These are phyloP conservation scores for Osmoderma eremita DNA, from an alignment of 2,888 invertebrate species.

Conservation along the genomic window DNA sequence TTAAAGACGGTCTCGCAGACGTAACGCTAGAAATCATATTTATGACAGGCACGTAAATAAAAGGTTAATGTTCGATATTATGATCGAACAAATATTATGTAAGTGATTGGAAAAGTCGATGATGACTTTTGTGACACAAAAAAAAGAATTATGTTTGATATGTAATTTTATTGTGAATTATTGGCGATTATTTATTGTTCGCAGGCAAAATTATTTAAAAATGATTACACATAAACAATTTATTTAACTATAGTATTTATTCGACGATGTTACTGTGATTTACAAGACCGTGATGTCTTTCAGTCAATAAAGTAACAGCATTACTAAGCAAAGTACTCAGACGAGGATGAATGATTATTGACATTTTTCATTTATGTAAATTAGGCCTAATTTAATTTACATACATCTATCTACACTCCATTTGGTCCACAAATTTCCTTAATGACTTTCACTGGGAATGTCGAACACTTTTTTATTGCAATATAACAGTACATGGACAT, in stretches of 20 bases:
- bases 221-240: too few species aligned
- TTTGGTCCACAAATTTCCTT: slow-evolving; percentile 20
- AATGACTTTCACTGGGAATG: slow-evolving; percentile 21
- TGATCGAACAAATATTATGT: slow-evolving; percentile 10
- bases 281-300: too few species aligned
- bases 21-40: slow-evolving; percentile 10
- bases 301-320: too few species aligned
- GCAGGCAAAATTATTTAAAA: too few species aligned
- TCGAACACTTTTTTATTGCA: slow-evolving; percentile 4
- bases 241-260: too few species aligned
- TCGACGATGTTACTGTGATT: too few species aligned
- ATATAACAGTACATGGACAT: slow-evolving; percentile 4
- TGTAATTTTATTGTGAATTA: too few species aligned
- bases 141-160: too few species aligned
- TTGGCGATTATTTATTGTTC: too few species aligned
- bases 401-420: slow-evolving; percentile 9
- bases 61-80: slow-evolving; percentile 19
- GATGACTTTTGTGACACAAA: too few species aligned
- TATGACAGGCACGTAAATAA: slow-evolving; percentile 4
- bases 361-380: slow-evolving; percentile 21
- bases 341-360: slow-evolving; percentile 7
- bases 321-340: slow-evolving; percentile 1
- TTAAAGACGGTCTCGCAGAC: not conserved
- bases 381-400: slow-evolving; percentile 18
- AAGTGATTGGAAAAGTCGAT: too few species aligned